Conservation (phyloP, 2,888 invertebrate genomes). For the Alloplasta piceator region DNA sequence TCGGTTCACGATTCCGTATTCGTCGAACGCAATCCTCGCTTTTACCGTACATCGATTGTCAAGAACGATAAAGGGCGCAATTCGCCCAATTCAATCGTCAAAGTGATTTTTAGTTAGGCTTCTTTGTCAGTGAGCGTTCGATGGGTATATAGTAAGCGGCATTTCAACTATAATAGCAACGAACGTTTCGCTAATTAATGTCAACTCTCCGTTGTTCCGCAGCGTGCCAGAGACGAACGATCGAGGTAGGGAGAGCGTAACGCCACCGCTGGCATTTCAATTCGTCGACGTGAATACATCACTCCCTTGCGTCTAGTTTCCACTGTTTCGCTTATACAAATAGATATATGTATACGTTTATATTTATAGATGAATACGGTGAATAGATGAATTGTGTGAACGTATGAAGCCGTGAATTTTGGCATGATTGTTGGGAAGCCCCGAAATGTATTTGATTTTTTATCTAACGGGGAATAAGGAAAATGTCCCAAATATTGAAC, state of each 20-base stretch:
- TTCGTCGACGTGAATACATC: slow-evolving; percentile 52
- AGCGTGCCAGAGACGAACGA: slow-evolving; percentile 31
- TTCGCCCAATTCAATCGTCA: too few species aligned
- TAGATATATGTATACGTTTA: too few species aligned
- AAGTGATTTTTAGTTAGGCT: too few species aligned
- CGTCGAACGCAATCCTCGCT: slow-evolving; percentile 38
- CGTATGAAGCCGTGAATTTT: slow-evolving; percentile 16
- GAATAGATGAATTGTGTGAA: slow-evolving; percentile 13
- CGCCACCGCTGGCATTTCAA: slow-evolving; percentile 63
- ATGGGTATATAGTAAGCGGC: too few species aligned
- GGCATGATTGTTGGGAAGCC: neutral
- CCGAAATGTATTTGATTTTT: slow-evolving; percentile 6
- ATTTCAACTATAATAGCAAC: slow-evolving; percentile 52
- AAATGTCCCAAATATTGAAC: too few species aligned
- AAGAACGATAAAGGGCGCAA: too few species aligned
- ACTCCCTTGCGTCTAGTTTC: neutral
- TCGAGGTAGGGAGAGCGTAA: slow-evolving; percentile 16
- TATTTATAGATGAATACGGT: neutral
- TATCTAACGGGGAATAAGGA: neutral
- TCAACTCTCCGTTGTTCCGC: slow-evolving; percentile 62
- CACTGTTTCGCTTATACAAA: neutral
- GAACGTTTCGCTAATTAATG: slow-evolving; percentile 66
- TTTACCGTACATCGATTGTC: slow-evolving; percentile 7
- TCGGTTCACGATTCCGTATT: slow-evolving; percentile 53
- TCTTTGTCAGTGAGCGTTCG: too few species aligned